A percentile compares a stretch with the other conserved stretches of the same genome.
These are phyloP conservation scores for Oscheius myriophilus DNA, from an alignment of 2,888 invertebrate species.

Conservation along the genomic window DNA sequence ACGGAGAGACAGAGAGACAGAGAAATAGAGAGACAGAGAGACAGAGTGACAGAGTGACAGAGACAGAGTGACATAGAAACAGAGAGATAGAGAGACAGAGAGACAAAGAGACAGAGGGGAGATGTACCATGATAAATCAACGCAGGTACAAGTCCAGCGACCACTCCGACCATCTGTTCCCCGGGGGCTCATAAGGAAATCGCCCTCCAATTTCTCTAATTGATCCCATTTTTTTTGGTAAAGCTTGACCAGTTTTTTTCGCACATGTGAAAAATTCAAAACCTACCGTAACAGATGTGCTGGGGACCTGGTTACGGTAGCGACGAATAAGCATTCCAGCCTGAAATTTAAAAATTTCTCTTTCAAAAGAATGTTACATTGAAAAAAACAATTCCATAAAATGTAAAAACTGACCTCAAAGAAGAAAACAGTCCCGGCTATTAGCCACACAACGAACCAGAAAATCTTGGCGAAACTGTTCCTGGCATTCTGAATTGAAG, in stretches of 20 bases:
- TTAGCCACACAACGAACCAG: conserved; percentile 25
- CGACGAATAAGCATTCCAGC: neutral
- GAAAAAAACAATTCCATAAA: no score
- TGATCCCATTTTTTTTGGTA: no score
- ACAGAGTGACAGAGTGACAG: no score
- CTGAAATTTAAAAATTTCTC: conserved; percentile 1
- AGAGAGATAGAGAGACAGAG: no score
- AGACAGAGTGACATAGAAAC: neutral
- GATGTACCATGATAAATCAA: neutral
- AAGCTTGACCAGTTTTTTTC: no score
- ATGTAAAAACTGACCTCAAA: no score
- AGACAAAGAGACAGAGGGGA: neutral
- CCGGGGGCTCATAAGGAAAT: no score
- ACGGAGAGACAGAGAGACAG: no score
- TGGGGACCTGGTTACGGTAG: conserved; percentile 12
- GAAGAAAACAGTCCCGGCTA: conserved; percentile 10
- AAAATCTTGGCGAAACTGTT: conserved; percentile 21
- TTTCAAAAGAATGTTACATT: no score
- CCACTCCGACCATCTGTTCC: no score
- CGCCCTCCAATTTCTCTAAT: no score
- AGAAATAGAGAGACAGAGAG: neutral
- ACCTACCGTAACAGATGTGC: conserved; percentile 27
- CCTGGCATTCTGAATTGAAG: conserved; percentile 16
- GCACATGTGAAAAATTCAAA: neutral
- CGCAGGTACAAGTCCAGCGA: no score